Base-by-base conservation (phyloP, 37 sponge, comb jelly and placozoan species). In the Diacarnus erythraeanus region DNA sequence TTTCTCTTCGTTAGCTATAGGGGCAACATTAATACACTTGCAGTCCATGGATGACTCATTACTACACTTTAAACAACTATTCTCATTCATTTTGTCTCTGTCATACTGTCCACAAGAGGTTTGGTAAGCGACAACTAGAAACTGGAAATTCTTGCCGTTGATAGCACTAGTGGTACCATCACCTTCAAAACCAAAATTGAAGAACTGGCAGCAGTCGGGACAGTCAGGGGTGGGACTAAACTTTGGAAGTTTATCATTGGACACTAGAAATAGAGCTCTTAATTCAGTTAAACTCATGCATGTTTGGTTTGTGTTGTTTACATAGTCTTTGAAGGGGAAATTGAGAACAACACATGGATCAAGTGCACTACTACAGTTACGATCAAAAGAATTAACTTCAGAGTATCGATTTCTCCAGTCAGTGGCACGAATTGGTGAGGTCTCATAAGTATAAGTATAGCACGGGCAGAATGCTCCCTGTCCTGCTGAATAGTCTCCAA, bases 281-380 rank as follows among this genome's bases (percentile, higher is more conserved):
- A n/a, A n/a, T n/a, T n/a, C n/a, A n/a, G n/a, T n/a, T n/a, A n/a
- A n/a, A n/a, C n/a, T n/a, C n/a, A n/a, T n/a, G n/a, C n/a, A n/a
- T n/a, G n/a, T n/a, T n/a, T n/a, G n/a, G n/a, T n/a, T n/a, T n/a
- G n/a, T n/a, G n/a, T n/a, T n/a, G n/a, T n/a, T n/a, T n/a, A 23
- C 57, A 58, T 59, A 86, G 17, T 73, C 40, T 60, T 74, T 37
- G 38, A 91, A 91, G 17, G 92, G 92, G 57, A 87, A 91, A 63
- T 91, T 91, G 51, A 83, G 71, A 44, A 80, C 88, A 51, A 17
- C 26, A 41, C 92, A 91, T 34, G 27, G 39, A 35, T n/a, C n/a
- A n/a, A 47, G 42, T 23, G 8, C 18, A 0, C 29, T 0, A 1
- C n/a, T 59, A 51, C 86, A 85, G 6, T 64, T 18, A 25, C 30